phyloP scores from a whole-genome alignment of 2,797 vertebrate species.

The Microctenopoma steveboyesi region DNA sequence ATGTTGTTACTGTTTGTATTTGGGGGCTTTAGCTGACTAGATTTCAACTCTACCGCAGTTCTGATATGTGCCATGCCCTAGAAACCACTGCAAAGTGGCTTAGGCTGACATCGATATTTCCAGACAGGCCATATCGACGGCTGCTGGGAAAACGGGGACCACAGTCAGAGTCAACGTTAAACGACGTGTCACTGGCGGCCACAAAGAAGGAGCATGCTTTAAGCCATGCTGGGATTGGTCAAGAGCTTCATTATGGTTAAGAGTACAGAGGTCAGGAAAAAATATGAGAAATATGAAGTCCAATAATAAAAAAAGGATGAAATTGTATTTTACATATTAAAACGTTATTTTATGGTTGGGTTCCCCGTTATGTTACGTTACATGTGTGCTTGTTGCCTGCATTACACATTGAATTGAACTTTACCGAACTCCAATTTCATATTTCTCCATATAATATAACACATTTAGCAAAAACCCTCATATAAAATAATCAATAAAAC shows the following conservation, averaged over 20 bases:
- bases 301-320: conserved; percentile 9
- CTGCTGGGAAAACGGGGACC: conserved; percentile 62
- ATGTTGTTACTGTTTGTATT: conserved; percentile 18
- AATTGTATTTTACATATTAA: not conserved
- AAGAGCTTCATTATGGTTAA: conserved; percentile 37
- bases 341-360: too few species aligned
- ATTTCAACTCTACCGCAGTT: conserved; percentile 63
- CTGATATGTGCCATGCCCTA: conserved; percentile 69
- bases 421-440: too few species aligned
- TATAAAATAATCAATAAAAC: conserved; percentile 7
- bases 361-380: too few species aligned
- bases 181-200: conserved; percentile 52
- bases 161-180: conserved; percentile 46
- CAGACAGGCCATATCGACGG: conserved; percentile 69
- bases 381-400: too few species aligned
- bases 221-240: conserved; percentile 49
- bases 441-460: too few species aligned
- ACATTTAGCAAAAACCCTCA: not conserved
- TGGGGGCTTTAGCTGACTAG: conserved; percentile 54
- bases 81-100: conserved; percentile 67
- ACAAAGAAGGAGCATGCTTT: conserved; percentile 30
- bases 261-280: conserved; percentile 57
- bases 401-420: too few species aligned
- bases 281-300: conserved; percentile 40
- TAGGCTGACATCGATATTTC: conserved; percentile 78